Percentiles rank a stretch among this genome's conserved stretches.
Evolutionary conservation across 2,888 invertebrate genomes (phyloP).

Genomic region (Gymnoscelis rufifasciata): DNA sequence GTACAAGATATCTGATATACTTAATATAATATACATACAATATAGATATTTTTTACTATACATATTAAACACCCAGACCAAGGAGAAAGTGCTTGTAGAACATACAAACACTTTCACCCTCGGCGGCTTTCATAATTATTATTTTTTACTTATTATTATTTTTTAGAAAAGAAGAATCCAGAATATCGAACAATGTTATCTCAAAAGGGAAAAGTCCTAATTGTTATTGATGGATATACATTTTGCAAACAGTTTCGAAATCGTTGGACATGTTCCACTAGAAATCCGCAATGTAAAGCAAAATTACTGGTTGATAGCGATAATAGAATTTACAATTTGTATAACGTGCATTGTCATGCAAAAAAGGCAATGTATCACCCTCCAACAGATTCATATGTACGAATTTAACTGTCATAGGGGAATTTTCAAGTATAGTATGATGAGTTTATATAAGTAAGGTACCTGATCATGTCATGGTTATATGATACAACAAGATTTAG

Average conservation of each 20-base stretch:
- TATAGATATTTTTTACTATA: too few species aligned
- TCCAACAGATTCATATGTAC: neutral
- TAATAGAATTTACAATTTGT: neutral
- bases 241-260: conserved; percentile 5
- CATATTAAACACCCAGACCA: too few species aligned
- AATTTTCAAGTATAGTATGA: too few species aligned
- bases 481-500: too few species aligned
- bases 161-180: too few species aligned
- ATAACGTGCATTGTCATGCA: conserved; percentile 5
- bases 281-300: conserved; percentile 5
- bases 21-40: too few species aligned
- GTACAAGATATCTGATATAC: too few species aligned
- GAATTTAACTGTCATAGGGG: neutral
- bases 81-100: too few species aligned
- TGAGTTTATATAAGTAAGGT: too few species aligned
- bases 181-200: conserved; percentile 7
- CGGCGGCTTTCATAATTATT: too few species aligned
- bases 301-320: conserved; percentile 2
- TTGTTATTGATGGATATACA: conserved; percentile 16
- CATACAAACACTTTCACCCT: too few species aligned
- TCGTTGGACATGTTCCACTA: conserved; percentile 15
- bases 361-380: neutral
- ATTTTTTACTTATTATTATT: conserved; percentile 1
- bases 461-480: too few species aligned
- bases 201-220: conserved; percentile 8